phyloP scores from a whole-genome alignment of 92 coral and sea anemone genomes.

The Ricordea florida region DNA sequence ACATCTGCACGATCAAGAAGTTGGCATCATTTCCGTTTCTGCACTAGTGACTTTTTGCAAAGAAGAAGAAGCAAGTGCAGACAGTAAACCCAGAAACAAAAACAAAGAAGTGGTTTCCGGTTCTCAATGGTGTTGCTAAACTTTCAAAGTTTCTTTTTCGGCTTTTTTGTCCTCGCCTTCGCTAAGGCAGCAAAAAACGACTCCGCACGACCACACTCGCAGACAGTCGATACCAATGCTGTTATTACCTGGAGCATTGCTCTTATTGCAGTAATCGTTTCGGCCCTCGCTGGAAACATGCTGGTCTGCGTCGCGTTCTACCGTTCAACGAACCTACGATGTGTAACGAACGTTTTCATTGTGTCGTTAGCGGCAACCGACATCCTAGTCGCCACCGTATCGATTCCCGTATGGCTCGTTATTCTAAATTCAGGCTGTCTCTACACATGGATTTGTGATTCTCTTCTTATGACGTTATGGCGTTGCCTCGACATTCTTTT shows the following conservation, averaged over 20 bases:
- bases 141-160: too few species aligned
- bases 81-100: background rate
- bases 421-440: constrained; percentile 62
- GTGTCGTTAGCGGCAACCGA: constrained; percentile 81
- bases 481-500: constrained; percentile 74
- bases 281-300: constrained; percentile 68
- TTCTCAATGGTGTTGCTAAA: background rate
- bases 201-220: background rate
- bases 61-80: background rate
- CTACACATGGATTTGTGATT: constrained; percentile 1
- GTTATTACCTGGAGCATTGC: constrained; percentile 41
- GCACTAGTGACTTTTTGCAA: background rate
- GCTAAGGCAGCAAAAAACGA: background rate
- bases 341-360: constrained; percentile 75
- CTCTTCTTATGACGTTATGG: constrained; percentile 50
- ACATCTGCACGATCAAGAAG: too few species aligned
- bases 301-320: constrained; percentile 79
- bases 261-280: constrained; percentile 42
- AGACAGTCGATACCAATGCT: background rate
- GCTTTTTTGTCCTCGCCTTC: background rate
- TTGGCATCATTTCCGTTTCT: too few species aligned
- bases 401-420: constrained; percentile 82
- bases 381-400: constrained; percentile 70
- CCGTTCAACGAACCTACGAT: constrained; percentile 76
- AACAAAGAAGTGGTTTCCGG: too few species aligned